Evolutionary conservation across 2,888 invertebrate species (phyloP).

Genomic region (Drosophila multiciliata): DNA sequence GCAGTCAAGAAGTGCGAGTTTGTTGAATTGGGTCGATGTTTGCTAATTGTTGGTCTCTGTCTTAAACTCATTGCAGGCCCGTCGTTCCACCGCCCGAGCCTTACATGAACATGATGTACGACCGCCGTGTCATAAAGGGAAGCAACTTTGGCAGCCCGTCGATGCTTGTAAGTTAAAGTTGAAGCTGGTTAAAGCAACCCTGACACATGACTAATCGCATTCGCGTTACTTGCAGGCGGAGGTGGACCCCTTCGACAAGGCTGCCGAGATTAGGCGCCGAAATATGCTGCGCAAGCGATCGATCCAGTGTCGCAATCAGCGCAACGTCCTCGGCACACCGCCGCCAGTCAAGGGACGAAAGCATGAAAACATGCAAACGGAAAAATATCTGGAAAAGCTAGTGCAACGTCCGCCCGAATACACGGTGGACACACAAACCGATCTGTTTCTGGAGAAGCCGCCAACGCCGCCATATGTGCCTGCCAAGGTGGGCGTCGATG

Average conservation of each 20-base stretch:
- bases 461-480: slow-evolving; percentile 92
- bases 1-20: slow-evolving; percentile 7
- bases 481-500: slow-evolving; percentile 92
- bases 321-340: slow-evolving; percentile 85
- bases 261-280: slow-evolving; percentile 87
- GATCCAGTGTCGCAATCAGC: slow-evolving; percentile 86
- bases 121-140: slow-evolving; percentile 93
- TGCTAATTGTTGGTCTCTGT: slow-evolving; percentile 59
- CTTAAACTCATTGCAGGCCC: slow-evolving; percentile 74
- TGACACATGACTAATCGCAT: slow-evolving; percentile 54
- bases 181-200: slow-evolving; percentile 37
- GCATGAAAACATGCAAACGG: slow-evolving; percentile 95
- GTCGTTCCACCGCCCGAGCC: slow-evolving; percentile 83
- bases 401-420: slow-evolving; percentile 91
- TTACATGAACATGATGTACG: slow-evolving; percentile 95
- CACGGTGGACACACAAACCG: slow-evolving; percentile 94
- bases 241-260: slow-evolving; percentile 83
- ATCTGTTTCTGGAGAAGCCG: slow-evolving; percentile 93
- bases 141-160: slow-evolving; percentile 88
- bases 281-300: slow-evolving; percentile 90
- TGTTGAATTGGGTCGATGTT: slow-evolving; percentile 73
- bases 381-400: slow-evolving; percentile 94
- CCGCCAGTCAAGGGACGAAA: slow-evolving; percentile 90
- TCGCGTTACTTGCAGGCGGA: slow-evolving; percentile 83
- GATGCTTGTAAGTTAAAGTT: slow-evolving; percentile 72